phyloP scores from a whole-genome alignment of 2,888 invertebrate species.

The Helleia helle region DNA sequence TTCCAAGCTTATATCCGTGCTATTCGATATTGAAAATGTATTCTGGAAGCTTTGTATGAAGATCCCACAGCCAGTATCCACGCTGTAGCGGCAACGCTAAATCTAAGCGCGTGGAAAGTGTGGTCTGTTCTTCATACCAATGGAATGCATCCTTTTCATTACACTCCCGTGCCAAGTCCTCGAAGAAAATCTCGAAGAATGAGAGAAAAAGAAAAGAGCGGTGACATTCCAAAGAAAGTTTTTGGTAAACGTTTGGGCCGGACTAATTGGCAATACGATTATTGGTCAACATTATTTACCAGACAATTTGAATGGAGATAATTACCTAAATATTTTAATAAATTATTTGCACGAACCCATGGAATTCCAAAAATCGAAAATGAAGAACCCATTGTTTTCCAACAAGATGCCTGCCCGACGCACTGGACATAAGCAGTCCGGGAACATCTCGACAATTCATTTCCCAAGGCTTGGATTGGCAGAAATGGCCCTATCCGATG shows the following conservation, averaged over 20 bases:
- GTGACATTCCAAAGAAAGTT: too few species aligned
- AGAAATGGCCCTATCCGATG: neutral
- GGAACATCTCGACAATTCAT: neutral
- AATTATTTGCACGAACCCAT: neutral
- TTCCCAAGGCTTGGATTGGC: neutral
- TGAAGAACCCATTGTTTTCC: neutral
- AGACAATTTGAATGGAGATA: neutral
- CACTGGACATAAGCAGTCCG: neutral
- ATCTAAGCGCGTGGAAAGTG: too few species aligned
- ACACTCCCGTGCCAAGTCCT: slow-evolving; percentile 3
- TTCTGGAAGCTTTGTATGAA: too few species aligned
- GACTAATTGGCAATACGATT: neutral
- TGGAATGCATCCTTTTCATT: slow-evolving; percentile 9
- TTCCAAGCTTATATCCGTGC: too few species aligned
- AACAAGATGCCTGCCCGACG: neutral
- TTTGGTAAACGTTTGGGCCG: neutral
- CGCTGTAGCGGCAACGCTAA: too few species aligned
- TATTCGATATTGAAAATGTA: too few species aligned
- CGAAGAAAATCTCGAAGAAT: too few species aligned
- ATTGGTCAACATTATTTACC: neutral
- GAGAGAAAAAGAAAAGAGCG: too few species aligned
- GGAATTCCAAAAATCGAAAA: neutral
- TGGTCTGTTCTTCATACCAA: slow-evolving; percentile 6
- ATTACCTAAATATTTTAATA: neutral
- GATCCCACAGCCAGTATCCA: too few species aligned